These are phyloP conservation scores for Hydropotes inermis DNA, from an alignment of 2,113 vertebrate genomes.

Conservation along the genomic window DNA sequence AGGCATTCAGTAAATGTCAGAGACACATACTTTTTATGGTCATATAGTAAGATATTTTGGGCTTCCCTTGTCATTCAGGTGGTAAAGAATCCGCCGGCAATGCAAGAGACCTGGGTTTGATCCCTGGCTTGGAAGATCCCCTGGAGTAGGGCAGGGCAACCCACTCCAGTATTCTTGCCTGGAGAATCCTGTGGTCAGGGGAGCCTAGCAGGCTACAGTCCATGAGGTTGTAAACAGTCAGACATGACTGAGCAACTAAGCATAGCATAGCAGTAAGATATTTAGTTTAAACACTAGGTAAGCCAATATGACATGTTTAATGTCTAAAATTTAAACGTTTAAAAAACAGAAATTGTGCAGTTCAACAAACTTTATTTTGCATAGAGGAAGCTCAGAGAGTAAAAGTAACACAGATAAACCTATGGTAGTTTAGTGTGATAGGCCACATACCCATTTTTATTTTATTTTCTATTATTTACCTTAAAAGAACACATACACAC, in stretches of 20 bases:
- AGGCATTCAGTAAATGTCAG: neutral
- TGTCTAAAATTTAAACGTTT: neutral
- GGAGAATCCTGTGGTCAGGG: neutral
- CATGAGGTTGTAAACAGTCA: neutral
- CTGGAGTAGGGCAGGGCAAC: neutral
- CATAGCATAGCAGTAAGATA: neutral
- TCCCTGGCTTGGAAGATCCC: neutral
- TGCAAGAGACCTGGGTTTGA: neutral
- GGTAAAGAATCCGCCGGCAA: neutral
- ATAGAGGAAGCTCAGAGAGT: neutral
- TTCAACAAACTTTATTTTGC: neutral
- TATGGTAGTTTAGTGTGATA: neutral
- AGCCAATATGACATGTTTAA: neutral
- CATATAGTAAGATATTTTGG: neutral
- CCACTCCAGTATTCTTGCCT: neutral
- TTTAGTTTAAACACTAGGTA: neutral
- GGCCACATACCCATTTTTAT: neutral
- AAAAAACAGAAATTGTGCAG: neutral
- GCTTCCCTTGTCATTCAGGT: neutral
- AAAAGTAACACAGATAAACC: neutral
- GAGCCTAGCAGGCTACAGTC: neutral
- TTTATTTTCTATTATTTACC: neutral
- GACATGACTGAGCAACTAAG: neutral
- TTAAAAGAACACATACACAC: neutral
- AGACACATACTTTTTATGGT: neutral